phyloP scores from a whole-genome alignment of 2,113 vertebrate species.

The Atractosteus spatula region DNA sequence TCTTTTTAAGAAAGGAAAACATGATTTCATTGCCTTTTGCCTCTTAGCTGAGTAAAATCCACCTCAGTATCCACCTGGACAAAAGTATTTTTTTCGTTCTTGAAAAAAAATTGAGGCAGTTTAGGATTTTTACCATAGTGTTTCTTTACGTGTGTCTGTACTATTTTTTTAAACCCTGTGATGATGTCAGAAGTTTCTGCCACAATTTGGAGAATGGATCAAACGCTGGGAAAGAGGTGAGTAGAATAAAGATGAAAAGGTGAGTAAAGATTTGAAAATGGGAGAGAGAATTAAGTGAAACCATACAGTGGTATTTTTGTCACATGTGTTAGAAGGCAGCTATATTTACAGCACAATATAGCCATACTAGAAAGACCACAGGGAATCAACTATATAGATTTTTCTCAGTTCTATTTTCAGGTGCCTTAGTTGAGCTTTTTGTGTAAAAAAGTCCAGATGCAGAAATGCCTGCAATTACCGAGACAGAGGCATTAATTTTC shows the following conservation, averaged over 20 bases:
- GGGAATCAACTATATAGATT: too few relatives aligned
- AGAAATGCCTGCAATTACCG: slow-evolving; percentile 2
- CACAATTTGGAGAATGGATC: slow-evolving; percentile 20
- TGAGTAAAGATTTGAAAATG: background rate
- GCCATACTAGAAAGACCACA: too few relatives aligned
- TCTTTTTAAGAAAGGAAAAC: background rate
- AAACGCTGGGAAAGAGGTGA: slow-evolving; percentile 29
- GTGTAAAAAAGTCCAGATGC: background rate
- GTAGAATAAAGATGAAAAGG: slow-evolving; percentile 12
- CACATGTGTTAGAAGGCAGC: background rate
- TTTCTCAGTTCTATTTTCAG: too few relatives aligned
- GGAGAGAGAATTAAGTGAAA: background rate
- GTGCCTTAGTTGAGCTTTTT: too few relatives aligned
- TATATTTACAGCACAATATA: too few relatives aligned
- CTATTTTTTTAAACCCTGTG: slow-evolving; percentile 4
- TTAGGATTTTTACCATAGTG: too few relatives aligned
- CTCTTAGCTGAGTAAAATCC: too few relatives aligned
- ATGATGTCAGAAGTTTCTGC: background rate
- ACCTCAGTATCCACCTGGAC: too few relatives aligned
- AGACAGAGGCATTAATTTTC: background rate
- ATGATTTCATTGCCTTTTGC: too few relatives aligned
- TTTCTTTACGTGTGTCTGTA: too few relatives aligned
- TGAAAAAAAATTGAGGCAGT: too few relatives aligned
- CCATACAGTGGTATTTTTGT: slow-evolving; percentile 1
- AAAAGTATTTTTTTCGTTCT: background rate